phyloP scores from a whole-genome alignment of 2,888 invertebrate species.

The Tyria jacobaeae region DNA sequence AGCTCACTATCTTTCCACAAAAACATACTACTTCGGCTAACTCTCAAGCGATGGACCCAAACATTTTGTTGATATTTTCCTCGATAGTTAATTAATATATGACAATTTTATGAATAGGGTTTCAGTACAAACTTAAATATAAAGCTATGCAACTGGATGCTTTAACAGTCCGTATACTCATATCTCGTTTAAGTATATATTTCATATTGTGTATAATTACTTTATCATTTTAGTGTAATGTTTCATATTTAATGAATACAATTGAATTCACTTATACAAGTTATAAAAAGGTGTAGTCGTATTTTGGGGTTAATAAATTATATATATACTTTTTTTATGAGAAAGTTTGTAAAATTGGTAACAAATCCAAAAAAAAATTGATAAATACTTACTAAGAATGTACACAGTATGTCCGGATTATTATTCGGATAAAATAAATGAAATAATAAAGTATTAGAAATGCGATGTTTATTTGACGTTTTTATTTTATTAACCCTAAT shows the following conservation, averaged over 20 bases:
- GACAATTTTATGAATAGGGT: slow-evolving; percentile 12
- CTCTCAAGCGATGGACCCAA: slow-evolving; percentile 79
- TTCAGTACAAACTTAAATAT: neutral
- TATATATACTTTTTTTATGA: too few species aligned
- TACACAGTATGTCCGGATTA: too few species aligned
- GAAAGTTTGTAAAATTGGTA: too few species aligned
- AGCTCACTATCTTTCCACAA: slow-evolving; percentile 31
- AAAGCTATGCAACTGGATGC: neutral
- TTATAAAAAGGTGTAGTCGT: neutral
- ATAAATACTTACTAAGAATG: too few species aligned
- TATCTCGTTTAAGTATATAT: slow-evolving; percentile 1
- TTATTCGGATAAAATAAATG: too few species aligned
- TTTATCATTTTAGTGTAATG: neutral
- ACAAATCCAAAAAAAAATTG: too few species aligned
- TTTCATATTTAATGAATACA: neutral
- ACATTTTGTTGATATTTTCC: slow-evolving; percentile 48
- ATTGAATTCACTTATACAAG: neutral
- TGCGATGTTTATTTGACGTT: too few species aligned
- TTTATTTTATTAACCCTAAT: neutral
- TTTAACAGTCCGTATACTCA: neutral
- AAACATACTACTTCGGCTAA: slow-evolving; percentile 73
- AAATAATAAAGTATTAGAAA: too few species aligned
- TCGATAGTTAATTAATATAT: slow-evolving; percentile 5
- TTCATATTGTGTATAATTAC: neutral
- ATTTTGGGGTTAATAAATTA: neutral